Percentiles rank a stretch among this genome's conserved stretches.
Evolutionary conservation across 2,113 vertebrate genomes (phyloP).

Genomic region (Eira barbara): DNA sequence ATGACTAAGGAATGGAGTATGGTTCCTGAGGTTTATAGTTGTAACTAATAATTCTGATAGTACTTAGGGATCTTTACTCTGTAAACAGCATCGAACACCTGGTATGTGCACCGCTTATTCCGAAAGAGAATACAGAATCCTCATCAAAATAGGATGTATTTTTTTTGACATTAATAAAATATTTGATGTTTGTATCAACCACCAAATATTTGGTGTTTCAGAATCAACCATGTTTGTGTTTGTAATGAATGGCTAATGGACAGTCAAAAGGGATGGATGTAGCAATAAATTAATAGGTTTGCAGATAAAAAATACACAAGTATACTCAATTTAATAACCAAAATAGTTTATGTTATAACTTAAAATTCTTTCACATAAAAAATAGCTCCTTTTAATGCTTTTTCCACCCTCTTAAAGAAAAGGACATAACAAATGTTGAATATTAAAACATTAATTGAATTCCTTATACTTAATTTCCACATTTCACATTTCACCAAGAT

Average conservation of each 20-base stretch:
- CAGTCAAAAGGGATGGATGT: not conserved
- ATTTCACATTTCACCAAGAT: not conserved
- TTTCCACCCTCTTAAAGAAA: not conserved
- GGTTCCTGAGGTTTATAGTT: not conserved
- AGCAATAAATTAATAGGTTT: not conserved
- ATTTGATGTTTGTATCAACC: not conserved
- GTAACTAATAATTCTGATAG: not conserved
- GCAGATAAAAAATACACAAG: constrained; percentile 3
- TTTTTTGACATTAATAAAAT: not conserved
- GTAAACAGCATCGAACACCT: not conserved
- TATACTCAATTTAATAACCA: constrained; percentile 16
- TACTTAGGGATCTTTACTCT: not conserved
- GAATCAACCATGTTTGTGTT: not conserved
- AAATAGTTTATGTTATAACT: constrained; percentile 68
- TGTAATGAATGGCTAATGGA: not conserved
- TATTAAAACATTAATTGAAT: not conserved
- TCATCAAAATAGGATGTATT: not conserved
- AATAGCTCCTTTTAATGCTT: constrained; percentile 12
- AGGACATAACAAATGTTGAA: not conserved
- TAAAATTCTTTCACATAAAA: constrained; percentile 41
- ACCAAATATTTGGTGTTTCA: not conserved
- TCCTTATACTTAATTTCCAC: not conserved
- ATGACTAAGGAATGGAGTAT: not conserved
- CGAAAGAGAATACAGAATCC: not conserved
- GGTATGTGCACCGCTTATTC: not conserved